Conservation (phyloP, 2,797 vertebrate genomes). For the Clarias pachynema region DNA sequence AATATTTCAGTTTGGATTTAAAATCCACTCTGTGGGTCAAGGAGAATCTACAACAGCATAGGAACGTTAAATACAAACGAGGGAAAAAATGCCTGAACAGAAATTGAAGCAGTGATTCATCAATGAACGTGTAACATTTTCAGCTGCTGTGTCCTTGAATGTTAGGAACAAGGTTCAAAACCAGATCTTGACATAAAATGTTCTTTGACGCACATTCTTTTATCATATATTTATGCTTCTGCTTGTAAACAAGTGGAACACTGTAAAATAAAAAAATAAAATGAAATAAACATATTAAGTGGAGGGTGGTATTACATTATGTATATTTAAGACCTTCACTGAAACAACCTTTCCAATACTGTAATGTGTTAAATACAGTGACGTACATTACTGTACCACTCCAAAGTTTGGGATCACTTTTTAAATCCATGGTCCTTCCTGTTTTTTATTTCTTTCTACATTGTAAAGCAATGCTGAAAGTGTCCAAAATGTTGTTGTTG, state of each 20-base stretch:
- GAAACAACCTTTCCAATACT: neutral
- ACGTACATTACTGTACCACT: too few relatives aligned
- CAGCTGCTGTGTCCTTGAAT: slow-evolving; percentile 43
- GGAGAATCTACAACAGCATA: neutral
- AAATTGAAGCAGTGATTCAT: slow-evolving; percentile 19
- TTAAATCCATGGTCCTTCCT: too few relatives aligned
- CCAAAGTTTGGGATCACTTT: too few relatives aligned
- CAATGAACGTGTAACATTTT: slow-evolving; percentile 29
- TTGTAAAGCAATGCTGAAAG: too few relatives aligned
- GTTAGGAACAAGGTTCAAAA: slow-evolving; percentile 44
- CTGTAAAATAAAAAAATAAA: neutral
- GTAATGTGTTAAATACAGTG: neutral
- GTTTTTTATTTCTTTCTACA: too few relatives aligned
- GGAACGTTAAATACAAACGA: slow-evolving; percentile 1
- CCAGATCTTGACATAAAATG: slow-evolving; percentile 10
- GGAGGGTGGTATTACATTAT: neutral
- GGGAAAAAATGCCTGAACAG: neutral
- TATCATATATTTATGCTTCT: neutral
- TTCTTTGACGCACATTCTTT: slow-evolving; percentile 3
- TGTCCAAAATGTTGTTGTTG: too few relatives aligned
- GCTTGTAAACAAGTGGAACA: neutral
- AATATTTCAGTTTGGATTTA: neutral
- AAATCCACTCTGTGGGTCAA: slow-evolving; percentile 15
- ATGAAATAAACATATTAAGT: neutral
- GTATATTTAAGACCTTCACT: neutral